Conservation (phyloP, 2,888 invertebrate genomes). For the Tortrix viridana region DNA sequence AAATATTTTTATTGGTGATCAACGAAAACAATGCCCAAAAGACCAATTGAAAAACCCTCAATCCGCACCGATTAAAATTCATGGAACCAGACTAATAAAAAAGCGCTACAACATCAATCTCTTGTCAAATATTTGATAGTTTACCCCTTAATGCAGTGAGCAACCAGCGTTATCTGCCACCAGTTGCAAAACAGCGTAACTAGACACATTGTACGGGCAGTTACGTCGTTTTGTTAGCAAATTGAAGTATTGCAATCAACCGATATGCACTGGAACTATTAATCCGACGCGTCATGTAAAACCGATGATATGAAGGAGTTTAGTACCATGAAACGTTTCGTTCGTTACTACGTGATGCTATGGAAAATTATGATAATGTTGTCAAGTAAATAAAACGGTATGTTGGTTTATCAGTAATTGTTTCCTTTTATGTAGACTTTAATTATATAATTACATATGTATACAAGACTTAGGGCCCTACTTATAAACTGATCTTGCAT, state of each 20-base stretch:
- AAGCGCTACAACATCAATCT: slow-evolving; percentile 35
- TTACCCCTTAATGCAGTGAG: slow-evolving; percentile 38
- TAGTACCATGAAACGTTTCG: slow-evolving; percentile 30
- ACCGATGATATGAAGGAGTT: slow-evolving; percentile 36
- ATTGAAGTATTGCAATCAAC: slow-evolving; percentile 31
- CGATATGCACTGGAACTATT: slow-evolving; percentile 39
- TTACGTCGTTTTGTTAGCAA: slow-evolving; percentile 9
- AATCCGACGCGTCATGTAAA: slow-evolving; percentile 32
- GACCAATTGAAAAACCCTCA: slow-evolving; percentile 11
- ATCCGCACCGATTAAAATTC: slow-evolving; percentile 32
- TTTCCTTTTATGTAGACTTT: not conserved
- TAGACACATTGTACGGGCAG: not conserved
- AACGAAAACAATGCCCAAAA: not conserved
- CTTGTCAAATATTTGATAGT: slow-evolving; percentile 39
- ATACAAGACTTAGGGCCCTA: too few species aligned
- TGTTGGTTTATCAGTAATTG: not conserved
- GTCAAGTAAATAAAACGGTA: not conserved
- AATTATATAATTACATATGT: not conserved
- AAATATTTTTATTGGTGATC: not conserved
- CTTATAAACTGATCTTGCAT: too few species aligned
- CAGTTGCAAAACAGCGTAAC: slow-evolving; percentile 3
- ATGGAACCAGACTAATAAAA: slow-evolving; percentile 35
- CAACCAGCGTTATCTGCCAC: slow-evolving; percentile 15
- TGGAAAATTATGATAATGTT: slow-evolving; percentile 1
- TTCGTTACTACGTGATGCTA: slow-evolving; percentile 3